Evolutionary conservation across 2,888 invertebrate genomes (phyloP), one percentile per base, ranked within the genome.

Genomic region (Epirrhoe alternata): DNA sequence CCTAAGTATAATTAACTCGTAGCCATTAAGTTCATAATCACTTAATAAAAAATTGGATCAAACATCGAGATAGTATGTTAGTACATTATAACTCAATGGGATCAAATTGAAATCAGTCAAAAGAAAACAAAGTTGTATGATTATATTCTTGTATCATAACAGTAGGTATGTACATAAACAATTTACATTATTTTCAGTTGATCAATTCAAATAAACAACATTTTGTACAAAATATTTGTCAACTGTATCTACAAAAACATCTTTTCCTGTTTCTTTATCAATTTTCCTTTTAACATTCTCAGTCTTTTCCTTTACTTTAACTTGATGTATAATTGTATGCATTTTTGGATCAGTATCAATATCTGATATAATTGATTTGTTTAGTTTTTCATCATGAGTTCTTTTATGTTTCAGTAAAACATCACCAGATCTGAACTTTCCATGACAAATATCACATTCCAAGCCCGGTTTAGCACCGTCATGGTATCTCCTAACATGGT

Each of bases 401-500:
- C 75, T 83, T 71, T 77, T 86, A 68, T 89, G 90, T 55, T 84
- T 88, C 7, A 79, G 71, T 38, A 90, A 75, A 61, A 81, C 83
- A 4, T 69, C 63, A 56, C 71, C 73, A 0, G 87, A 83, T 31
- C 74, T 83, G 59, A 89, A 90, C 74, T 84, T 88, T 42, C 76
- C 76, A 17, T 84, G 77, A 55, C 90, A 90, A 31, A 84, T 64
- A 5, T 87, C 78, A 79, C 90, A 90, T 75, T 86, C 77, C 10
- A 83, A 14, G 24, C 57, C 61, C 5, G 58, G 71, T 16, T 75
- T 76, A 1, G 79, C 80, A 54, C 78, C 79, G 6, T 74, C 61
- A 63, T 91, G 90, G 14, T 85, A 83, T 12, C 83, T 78, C 76
- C 85, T 88, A 0, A 86, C 71, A 75, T 91, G 91, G 30, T 86